Evolutionary conservation across 1,140 invertebrate genomes (phyloP).

Genomic region (Lordiphosa mommai): DNA sequence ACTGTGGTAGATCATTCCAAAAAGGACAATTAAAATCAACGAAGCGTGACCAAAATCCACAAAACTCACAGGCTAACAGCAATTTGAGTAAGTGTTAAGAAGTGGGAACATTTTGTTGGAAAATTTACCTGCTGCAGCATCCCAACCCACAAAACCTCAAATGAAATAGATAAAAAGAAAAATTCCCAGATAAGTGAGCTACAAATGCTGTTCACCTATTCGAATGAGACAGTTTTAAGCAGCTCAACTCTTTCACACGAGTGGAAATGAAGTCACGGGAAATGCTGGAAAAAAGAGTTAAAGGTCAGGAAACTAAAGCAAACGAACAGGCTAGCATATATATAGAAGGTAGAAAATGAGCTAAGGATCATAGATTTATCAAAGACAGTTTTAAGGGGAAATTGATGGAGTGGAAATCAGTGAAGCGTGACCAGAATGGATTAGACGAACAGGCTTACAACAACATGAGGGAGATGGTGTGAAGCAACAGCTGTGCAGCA

Average conservation of each 20-base stretch:
- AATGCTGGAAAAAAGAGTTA: constrained; percentile 11
- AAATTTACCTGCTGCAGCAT: neutral
- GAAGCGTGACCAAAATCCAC: constrained; percentile 32
- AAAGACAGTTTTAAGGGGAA: neutral
- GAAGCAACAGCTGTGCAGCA: constrained; percentile 7
- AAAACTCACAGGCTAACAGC: constrained; percentile 22
- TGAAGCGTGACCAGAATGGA: constrained; percentile 40
- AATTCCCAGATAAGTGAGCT: neutral
- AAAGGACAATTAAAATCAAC: constrained; percentile 24
- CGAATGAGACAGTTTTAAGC: constrained; percentile 21
- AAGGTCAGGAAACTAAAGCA: constrained; percentile 30
- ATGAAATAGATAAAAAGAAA: too few relatives aligned
- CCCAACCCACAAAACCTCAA: neutral
- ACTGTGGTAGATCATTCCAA: neutral
- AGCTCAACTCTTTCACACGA: neutral
- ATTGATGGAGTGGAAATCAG: constrained; percentile 15
- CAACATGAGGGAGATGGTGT: neutral
- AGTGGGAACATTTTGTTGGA: neutral
- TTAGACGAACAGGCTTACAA: constrained; percentile 34
- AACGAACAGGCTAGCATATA: constrained; percentile 19
- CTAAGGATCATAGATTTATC: neutral
- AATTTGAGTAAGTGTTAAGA: neutral
- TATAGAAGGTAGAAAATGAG: neutral
- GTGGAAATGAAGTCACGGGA: neutral
- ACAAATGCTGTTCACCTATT: constrained; percentile 12